Base-by-base conservation (phyloP, 2,797 vertebrate species). In the Pelodytes ibericus region DNA sequence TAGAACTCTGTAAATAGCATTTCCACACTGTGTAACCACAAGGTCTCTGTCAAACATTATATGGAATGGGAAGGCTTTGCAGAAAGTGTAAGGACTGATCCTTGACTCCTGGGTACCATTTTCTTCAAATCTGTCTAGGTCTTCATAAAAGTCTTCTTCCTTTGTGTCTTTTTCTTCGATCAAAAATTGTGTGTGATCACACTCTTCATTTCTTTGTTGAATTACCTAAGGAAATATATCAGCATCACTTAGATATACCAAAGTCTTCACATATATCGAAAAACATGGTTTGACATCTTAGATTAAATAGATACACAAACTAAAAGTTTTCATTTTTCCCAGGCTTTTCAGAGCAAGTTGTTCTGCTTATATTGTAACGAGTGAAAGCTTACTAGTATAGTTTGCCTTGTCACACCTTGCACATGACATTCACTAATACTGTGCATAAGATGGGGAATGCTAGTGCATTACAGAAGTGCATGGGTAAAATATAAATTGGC, bases 11-110 rank as follows among this genome's bases (percentile, higher is more conserved):
- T 95, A 99, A 81, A 99, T 99, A 82, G 98, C 98, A 26, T 99
- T 98, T 33, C 98, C 98, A 79, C 97, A 99, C 74, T 99, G 98
- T 0, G 96, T 98, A 82, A 99, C 95, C 88, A 96, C 92, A 63
- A 99, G 89, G 85, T 95, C 93, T 88, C 92, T 94, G 86, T 99
- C 97, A 81, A 99, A 99, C 94, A 99, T 99, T 80, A 99, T 94
- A 83, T 99, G 98, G 81, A 99, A 99, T n/a, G 98, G 98, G 81
- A 99, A 99, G 44, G 98, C 95, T 83, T 98, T 98, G 94, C 97
- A 99, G 83, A 99, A 99, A 0, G 98, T 99, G 77, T 98, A 96
- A 0, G 97, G 98, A 82, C 98, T 99, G 85, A 99, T 99, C n/a
- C 97, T 92, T 63, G 96, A 98, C 80, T 99, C 97, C 83, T 99